Evolutionary conservation across 2,113 vertebrate species (phyloP), one percentile per base, ranked within the genome.

Genomic region (Gorsachius goisagi): DNA sequence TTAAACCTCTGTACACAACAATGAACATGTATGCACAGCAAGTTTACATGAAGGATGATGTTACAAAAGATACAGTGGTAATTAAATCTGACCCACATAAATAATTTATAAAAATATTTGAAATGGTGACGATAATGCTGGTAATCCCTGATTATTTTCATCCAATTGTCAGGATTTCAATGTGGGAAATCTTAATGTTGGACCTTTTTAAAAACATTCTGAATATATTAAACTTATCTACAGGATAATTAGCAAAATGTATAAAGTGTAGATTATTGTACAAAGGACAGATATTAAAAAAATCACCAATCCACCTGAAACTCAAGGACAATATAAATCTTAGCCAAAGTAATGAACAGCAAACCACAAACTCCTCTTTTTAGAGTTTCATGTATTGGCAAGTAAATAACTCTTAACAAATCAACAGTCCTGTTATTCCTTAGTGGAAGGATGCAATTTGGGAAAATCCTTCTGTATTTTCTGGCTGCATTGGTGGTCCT

Each of bases 61-160:
- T 97, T 98, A 98, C 95, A 98, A 98, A 98, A 96, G 90, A 95
- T 91, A 95, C 83, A 97, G 96, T 93, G 96, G 94, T 93, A 93
- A 94, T 97, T 98, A 98, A 98, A 98, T 97, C 44, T 30, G 90
- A 97, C 86, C 91, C 79, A 88, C 92, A 95, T 96, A 98, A 98
- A 97, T 97, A 95, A 97, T 89, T 97, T 98, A 98, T 95, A 98
- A 98, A 98, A 98, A 97, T 97, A 98, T 69, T 56, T 90, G 87
- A 95, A 97, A 91, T 68, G 96, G 97, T 91, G 91, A 96, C 77
- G 62, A 91, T 80, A 97, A 96, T 92, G 95, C 76, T 94, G 96
- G 83, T 92, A 94, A 92, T 97, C 97, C 97, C 97, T 96, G 88
- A 97, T 98, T 97, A 75, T 95, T 96, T 93, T 93, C 91, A 87